Evolutionary conservation across 1,140 invertebrate genomes (phyloP).

Genomic region (Triops cancriformis): DNA sequence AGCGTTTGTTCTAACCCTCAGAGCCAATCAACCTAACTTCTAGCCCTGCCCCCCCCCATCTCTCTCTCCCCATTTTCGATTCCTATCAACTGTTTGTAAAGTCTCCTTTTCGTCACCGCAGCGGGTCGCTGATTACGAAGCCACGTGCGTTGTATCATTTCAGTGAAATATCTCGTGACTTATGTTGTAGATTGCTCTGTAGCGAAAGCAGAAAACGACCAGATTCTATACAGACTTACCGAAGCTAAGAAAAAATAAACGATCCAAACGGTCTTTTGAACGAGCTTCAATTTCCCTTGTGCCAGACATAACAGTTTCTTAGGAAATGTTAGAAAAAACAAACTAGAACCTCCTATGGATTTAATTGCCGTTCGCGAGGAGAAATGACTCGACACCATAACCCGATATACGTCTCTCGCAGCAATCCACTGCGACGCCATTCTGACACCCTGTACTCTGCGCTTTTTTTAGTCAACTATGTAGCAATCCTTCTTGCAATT

Average conservation of each 20-base stretch:
- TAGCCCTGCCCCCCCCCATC: not conserved
- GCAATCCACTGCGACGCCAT: not conserved
- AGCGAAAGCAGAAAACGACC: not conserved
- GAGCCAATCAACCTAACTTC: not conserved
- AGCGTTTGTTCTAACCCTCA: not conserved
- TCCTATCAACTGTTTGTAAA: too few species aligned
- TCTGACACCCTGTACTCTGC: not conserved
- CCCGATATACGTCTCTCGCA: not conserved
- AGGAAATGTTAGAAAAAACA: not conserved
- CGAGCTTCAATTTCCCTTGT: not conserved
- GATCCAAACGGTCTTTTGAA: conserved; percentile 8
- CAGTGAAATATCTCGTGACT: not conserved
- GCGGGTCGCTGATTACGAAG: too few species aligned
- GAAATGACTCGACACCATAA: not conserved
- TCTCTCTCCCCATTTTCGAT: not conserved
- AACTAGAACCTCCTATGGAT: not conserved
- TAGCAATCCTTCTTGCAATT: not conserved
- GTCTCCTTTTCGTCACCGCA: too few species aligned
- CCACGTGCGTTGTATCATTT: too few species aligned
- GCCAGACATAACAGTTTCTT: not conserved
- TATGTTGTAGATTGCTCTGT: not conserved
- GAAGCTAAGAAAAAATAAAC: not conserved
- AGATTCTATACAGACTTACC: not conserved
- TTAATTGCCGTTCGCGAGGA: not conserved
- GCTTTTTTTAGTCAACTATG: not conserved